Conservation (phyloP, 2,113 vertebrate genomes). For the Piprites chloris region DNA sequence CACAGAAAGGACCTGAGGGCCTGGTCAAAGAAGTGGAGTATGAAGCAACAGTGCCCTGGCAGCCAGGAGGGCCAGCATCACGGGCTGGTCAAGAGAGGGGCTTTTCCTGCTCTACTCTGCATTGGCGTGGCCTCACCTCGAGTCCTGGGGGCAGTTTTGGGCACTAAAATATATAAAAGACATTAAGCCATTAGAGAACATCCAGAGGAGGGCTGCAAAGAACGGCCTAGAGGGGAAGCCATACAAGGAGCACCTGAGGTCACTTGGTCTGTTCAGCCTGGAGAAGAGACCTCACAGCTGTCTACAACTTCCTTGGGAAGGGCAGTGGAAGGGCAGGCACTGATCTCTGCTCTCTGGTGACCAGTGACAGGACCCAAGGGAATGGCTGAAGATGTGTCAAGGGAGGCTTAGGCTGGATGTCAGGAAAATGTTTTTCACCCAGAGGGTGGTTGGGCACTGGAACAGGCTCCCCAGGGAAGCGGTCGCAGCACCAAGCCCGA, state of each 20-base stretch:
- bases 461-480: background rate
- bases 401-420: background rate
- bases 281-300: background rate
- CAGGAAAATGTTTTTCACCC: background rate
- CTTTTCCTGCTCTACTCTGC: rapidly evolving
- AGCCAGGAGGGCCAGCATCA: background rate
- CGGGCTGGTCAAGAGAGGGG: background rate
- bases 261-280: background rate
- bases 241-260: background rate
- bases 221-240: background rate
- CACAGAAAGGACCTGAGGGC: background rate
- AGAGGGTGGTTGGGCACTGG: background rate
- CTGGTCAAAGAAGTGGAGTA: background rate
- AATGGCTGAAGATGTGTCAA: background rate
- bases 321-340: background rate
- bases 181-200: background rate
- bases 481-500: background rate
- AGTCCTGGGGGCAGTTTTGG: background rate
- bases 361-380: background rate
- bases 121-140: rapidly evolving
- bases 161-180: background rate
- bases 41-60: background rate
- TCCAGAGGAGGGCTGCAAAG: background rate
- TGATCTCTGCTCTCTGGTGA: background rate
- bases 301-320: background rate